Evolutionary conservation across 2,797 vertebrate genomes (phyloP).

Genomic region (Lepilemur ruficaudatus): DNA sequence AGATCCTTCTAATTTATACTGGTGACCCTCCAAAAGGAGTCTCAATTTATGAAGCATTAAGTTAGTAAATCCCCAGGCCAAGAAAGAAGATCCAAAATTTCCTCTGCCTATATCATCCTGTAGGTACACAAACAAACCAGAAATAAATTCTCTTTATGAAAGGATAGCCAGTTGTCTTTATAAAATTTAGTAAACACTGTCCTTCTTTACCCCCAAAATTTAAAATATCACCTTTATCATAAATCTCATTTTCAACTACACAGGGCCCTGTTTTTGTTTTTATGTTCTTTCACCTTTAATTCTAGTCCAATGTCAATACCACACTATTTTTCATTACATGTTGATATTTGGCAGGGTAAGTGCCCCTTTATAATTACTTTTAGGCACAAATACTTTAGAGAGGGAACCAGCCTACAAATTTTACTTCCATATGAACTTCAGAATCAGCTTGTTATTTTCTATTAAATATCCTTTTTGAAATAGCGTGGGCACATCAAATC

Average conservation of each 20-base stretch:
- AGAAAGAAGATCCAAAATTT: background rate
- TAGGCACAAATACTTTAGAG: background rate
- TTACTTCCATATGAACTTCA: background rate
- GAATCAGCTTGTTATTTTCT: background rate
- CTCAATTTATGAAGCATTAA: background rate
- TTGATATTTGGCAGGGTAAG: background rate
- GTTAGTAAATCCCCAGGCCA: background rate
- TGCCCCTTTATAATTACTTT: background rate
- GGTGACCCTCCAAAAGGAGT: background rate
- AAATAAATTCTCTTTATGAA: background rate
- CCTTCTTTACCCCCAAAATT: background rate
- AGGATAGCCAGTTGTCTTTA: background rate
- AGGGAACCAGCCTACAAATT: background rate
- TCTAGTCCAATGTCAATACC: background rate
- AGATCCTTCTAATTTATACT: background rate
- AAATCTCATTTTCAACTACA: background rate
- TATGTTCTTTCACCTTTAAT: background rate
- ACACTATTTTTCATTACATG: background rate
- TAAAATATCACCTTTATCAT: background rate
- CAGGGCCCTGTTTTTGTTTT: background rate
- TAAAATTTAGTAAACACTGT: conserved; percentile 2
- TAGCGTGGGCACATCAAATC: background rate
- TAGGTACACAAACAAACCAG: background rate
- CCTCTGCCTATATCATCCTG: background rate
- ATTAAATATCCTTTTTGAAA: background rate